These are phyloP conservation scores for Otolemur crassicaudatus DNA, from an alignment of 2,797 vertebrate species.

Conservation along the genomic window DNA sequence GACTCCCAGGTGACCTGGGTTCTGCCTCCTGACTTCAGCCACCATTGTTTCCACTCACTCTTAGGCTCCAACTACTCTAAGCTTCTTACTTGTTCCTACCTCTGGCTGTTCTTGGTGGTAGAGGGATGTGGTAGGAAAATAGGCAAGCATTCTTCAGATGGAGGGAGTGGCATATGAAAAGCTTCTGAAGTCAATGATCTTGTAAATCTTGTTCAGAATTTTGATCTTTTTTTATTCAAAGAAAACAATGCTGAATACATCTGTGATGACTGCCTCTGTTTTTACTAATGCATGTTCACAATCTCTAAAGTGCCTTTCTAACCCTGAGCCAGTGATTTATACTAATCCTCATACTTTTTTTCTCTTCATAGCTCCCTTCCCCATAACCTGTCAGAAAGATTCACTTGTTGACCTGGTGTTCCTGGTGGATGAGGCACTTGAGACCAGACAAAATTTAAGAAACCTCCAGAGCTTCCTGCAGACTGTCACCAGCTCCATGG, in stretches of 20 bases:
- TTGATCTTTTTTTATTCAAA: not conserved
- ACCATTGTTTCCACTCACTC: not conserved
- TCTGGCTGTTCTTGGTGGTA: not conserved
- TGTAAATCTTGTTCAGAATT: not conserved
- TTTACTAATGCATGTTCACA: not conserved
- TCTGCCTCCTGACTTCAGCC: not conserved
- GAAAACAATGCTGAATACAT: not conserved
- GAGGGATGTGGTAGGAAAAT: not conserved
- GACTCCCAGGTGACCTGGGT: not conserved
- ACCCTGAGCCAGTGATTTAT: not conserved
- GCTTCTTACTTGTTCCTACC: not conserved
- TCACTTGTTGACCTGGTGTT: constrained; percentile 80
- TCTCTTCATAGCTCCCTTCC: constrained; percentile 8
- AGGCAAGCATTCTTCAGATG: not conserved
- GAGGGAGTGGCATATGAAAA: not conserved
- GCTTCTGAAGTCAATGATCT: not conserved
- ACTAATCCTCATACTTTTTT: not conserved
- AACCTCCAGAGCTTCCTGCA: constrained; percentile 76
- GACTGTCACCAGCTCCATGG: constrained; percentile 65
- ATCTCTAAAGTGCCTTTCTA: not conserved
- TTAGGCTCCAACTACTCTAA: not conserved
- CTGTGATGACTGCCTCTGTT: not conserved
- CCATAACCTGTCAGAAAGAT: constrained; percentile 66
- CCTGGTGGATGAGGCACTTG: constrained; percentile 79
- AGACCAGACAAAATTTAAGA: constrained; percentile 49